These are phyloP conservation scores for Standfussiana lucernea DNA, from an alignment of 2,888 invertebrate species.

Conservation along the genomic window DNA sequence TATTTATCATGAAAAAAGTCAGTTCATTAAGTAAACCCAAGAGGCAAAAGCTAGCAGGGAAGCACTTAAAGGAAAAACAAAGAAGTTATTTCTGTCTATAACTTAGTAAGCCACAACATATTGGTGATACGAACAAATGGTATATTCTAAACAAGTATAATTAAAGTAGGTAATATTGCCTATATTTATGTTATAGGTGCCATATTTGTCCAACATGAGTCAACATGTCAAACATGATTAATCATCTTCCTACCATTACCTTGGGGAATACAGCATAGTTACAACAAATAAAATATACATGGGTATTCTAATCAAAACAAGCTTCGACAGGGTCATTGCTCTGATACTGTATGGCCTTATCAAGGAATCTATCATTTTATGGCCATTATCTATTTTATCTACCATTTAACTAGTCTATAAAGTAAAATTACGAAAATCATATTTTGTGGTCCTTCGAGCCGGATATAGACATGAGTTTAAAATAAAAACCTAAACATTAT, in stretches of 20 bases:
- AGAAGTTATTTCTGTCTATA: neutral
- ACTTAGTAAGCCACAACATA: neutral
- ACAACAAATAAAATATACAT: conserved; percentile 11
- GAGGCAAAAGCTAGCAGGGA: neutral
- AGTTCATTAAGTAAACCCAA: neutral
- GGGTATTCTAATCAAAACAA: conserved; percentile 5
- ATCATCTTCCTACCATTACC: conserved; percentile 19
- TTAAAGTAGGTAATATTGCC: neutral
- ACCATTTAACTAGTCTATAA: neutral
- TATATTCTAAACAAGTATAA: neutral
- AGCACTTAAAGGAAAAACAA: neutral
- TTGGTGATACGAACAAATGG: neutral
- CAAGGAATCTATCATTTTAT: neutral
- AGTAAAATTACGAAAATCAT: neutral
- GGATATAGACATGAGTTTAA: neutral
- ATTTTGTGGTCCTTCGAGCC: conserved; percentile 12
- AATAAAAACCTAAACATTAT: neutral
- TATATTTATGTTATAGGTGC: conserved; percentile 7
- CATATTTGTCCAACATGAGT: conserved; percentile 26
- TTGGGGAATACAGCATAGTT: conserved; percentile 19
- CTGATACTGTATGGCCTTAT: neutral
- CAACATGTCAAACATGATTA: conserved; percentile 40
- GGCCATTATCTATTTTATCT: no score
- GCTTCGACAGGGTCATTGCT: neutral
- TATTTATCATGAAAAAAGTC: neutral